A percentile compares a stretch with the other conserved stretches of the same genome.
phyloP scores from a whole-genome alignment of 2,113 vertebrate genomes.

The Saccopteryx leptura region DNA sequence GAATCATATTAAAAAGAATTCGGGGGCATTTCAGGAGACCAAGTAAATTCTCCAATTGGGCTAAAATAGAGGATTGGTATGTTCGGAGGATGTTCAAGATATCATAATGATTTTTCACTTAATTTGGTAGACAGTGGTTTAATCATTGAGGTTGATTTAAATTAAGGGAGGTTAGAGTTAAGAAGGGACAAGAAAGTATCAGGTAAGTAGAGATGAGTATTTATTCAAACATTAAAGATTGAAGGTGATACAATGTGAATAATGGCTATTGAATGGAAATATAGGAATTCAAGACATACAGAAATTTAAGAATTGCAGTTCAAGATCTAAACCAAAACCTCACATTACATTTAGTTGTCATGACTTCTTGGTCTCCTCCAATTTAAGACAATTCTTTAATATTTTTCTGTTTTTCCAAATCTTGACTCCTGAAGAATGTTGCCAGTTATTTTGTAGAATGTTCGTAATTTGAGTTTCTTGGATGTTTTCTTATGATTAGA shows the following conservation, averaged over 20 bases:
- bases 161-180: constrained; percentile 13
- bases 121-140: background rate
- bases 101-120: background rate
- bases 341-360: background rate
- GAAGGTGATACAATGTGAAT: background rate
- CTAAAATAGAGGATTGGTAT: background rate
- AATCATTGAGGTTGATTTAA: constrained; percentile 17
- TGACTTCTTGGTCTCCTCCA: background rate
- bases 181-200: background rate
- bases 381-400: background rate
- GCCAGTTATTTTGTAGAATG: background rate
- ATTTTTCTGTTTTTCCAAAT: background rate
- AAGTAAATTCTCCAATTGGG: background rate
- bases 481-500: background rate
- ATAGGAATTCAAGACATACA: background rate
- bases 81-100: background rate
- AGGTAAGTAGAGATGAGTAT: background rate
- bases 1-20: background rate
- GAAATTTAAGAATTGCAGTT: background rate
- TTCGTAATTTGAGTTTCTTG: background rate
- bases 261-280: background rate
- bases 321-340: background rate
- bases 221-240: constrained; percentile 1
- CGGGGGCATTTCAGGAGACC: background rate
- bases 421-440: background rate